phyloP scores from a whole-genome alignment of 1,140 invertebrate genomes.

The Anagrus nilaparvatae region DNA sequence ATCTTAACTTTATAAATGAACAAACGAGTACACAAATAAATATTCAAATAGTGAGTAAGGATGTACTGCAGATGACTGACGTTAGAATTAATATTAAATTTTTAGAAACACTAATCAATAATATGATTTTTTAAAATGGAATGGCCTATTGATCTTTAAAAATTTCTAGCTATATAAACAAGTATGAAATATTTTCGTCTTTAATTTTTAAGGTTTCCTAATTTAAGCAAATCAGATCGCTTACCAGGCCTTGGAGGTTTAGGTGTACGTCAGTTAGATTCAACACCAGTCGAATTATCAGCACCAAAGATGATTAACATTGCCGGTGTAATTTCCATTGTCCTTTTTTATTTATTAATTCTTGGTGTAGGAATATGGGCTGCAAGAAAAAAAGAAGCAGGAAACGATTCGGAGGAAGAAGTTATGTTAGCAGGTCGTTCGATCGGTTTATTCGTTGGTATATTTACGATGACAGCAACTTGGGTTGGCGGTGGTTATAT shows the following conservation, averaged over 20 bases:
- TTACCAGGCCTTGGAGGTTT: slow-evolving; percentile 34
- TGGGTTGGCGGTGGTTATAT: slow-evolving; percentile 99
- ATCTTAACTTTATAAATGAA: too few relatives aligned
- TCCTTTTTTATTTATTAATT: slow-evolving; percentile 90
- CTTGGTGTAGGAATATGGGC: slow-evolving; percentile 92
- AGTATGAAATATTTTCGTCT: background rate
- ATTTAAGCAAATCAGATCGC: slow-evolving; percentile 33
- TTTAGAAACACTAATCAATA: too few relatives aligned
- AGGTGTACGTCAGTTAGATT: slow-evolving; percentile 28
- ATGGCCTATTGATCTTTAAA: too few relatives aligned
- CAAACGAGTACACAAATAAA: too few relatives aligned
- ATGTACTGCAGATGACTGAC: too few relatives aligned
- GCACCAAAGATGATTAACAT: slow-evolving; percentile 74
- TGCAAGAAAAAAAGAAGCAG: slow-evolving; percentile 75
- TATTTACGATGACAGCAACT: slow-evolving; percentile 98
- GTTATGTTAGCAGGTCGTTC: slow-evolving; percentile 94
- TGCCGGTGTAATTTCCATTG: slow-evolving; percentile 81
- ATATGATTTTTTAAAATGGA: too few relatives aligned
- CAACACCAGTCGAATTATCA: slow-evolving; percentile 30
- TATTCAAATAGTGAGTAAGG: too few relatives aligned
- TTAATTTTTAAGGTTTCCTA: slow-evolving; percentile 27
- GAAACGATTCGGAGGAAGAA: slow-evolving; percentile 84
- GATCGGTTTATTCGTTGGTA: slow-evolving; percentile 92
- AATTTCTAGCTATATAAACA: background rate
- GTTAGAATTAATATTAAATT: too few relatives aligned